Evolutionary conservation across 2,113 vertebrate species (phyloP), one percentile per base, ranked within the genome.

Genomic region (Prionailurus bengalensis): DNA sequence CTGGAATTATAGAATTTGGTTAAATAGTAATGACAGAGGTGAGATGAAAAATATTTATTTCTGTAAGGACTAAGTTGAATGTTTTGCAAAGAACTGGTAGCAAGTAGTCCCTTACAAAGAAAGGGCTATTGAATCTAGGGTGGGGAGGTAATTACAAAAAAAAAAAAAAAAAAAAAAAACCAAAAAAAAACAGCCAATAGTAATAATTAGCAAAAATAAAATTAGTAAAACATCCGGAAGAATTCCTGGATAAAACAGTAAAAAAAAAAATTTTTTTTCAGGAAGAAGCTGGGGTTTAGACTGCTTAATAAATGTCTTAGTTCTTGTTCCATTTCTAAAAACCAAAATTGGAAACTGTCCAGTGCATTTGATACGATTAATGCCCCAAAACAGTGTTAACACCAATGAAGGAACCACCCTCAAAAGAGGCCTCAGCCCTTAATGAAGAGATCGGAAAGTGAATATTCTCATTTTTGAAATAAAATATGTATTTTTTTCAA

Each of bases 11-110:
- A 82, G 48, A 92, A 95, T 36, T 39, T 74, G 42, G 65, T 58
- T 55, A 89, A 87, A 58, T 33, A 33, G 36, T 76, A 91, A 66
- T 80, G 58, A 66, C 73, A 86, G 61, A 53, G 10, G 31, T 17
- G 14, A 58, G n/a, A 93, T n/a, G 51, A 76, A 85, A 89, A 95
- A 25, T 76, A 36, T 48, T 19, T 25, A 15, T 31, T 92, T 81
- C 65, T 39, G 3, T 21, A 81, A 94, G 48, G 94, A 87, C 51
- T 14, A 89, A 92, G 36, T 11, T 82, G 45, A 89, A 71, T 91
- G 68, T 16, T 94, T 93, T 80, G 42, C 27, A 85, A 91, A 94
- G 11, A 97, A 73, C 1, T 65, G 48, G 10, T 58, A 94, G 71
- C 48, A 70, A 86, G 42, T 12, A 73, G 9, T 91, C 33, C 78